Conservation (phyloP, 2,888 invertebrate species). For the Lasioglossum malachurum region DNA sequence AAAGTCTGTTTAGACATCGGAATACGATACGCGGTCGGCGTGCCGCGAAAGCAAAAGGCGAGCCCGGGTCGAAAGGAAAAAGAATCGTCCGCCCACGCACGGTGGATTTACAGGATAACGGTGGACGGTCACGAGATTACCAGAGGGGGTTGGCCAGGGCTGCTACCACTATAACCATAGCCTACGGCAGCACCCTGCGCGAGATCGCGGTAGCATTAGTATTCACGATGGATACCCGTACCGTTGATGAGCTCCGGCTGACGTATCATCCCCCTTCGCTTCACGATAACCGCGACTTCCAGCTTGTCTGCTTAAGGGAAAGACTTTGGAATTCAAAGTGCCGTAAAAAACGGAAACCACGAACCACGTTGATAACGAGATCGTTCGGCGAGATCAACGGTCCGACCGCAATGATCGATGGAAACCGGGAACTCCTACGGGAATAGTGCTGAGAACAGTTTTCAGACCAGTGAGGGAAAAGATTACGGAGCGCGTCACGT, state of each 20-base stretch:
- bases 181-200: slow-evolving; percentile 21
- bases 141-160: slow-evolving; percentile 3
- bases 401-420: slow-evolving; percentile 49
- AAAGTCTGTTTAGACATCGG: slow-evolving; percentile 34
- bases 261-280: slow-evolving; percentile 69
- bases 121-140: slow-evolving; percentile 48
- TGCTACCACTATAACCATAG: not conserved
- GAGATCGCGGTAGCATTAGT: slow-evolving; percentile 72
- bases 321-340: slow-evolving; percentile 58
- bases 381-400: slow-evolving; percentile 28
- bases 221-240: slow-evolving; percentile 76
- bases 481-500: too few species aligned
- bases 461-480: not conserved
- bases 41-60: not conserved
- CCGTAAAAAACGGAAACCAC: slow-evolving; percentile 36
- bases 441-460: not conserved
- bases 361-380: slow-evolving; percentile 47
- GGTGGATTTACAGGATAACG: slow-evolving; percentile 41
- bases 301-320: slow-evolving; percentile 26
- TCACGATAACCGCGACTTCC: slow-evolving; percentile 42
- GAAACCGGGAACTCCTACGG: not conserved
- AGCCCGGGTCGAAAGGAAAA: slow-evolving; percentile 28
- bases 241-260: slow-evolving; percentile 77
- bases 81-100: slow-evolving; percentile 24
- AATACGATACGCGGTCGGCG: slow-evolving; percentile 8